Conservation (phyloP, 2,797 vertebrate genomes). For the Halcyon leucocephala region DNA sequence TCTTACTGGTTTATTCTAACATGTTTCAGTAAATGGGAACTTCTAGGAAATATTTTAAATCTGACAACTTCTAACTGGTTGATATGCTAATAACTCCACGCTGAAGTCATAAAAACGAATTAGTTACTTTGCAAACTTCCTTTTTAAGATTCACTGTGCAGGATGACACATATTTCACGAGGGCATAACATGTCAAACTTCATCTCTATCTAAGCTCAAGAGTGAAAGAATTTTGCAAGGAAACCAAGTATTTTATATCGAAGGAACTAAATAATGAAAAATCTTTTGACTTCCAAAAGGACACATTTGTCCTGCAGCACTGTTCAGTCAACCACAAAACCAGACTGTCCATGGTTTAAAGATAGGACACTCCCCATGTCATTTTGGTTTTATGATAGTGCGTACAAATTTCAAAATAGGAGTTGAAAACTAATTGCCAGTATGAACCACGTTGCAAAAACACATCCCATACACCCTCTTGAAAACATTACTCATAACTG, state of each 20-base stretch:
- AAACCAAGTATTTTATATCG: background rate
- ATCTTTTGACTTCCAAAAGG: background rate
- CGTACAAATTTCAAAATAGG: background rate
- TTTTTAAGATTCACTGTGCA: background rate
- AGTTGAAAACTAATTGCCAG: background rate
- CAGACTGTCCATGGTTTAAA: background rate
- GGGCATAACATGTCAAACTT: background rate
- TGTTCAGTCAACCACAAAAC: background rate
- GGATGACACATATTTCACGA: background rate
- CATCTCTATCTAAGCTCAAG: background rate
- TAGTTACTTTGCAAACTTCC: background rate
- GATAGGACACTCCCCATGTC: background rate
- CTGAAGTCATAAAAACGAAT: background rate
- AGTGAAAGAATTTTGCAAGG: background rate
- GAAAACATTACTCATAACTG: background rate
- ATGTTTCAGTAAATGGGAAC: background rate
- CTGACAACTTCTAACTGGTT: background rate
- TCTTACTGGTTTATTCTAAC: background rate
- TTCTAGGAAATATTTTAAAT: background rate
- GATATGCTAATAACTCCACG: background rate
- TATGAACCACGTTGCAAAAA: background rate
- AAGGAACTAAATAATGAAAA: background rate
- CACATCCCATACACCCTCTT: background rate
- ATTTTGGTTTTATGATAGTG: background rate
- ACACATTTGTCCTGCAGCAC: background rate